phyloP scores from a whole-genome alignment of 1,140 invertebrate species.

The Yoshiicerus persimilis region DNA sequence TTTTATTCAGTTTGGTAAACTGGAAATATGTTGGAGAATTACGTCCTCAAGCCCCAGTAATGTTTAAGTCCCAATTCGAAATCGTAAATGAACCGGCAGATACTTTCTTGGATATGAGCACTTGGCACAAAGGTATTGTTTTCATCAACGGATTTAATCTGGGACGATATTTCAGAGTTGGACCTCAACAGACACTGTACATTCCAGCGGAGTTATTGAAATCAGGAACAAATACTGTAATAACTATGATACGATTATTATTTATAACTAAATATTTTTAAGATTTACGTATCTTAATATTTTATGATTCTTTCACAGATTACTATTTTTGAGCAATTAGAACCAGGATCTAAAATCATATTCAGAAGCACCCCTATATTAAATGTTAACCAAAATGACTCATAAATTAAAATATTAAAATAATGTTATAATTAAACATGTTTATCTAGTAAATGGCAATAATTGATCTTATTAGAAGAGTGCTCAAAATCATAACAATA shows the following conservation, averaged over 20 bases:
- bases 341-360: slow-evolving; percentile 43
- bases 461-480: too few relatives aligned
- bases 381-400: too few relatives aligned
- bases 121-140: slow-evolving; percentile 62
- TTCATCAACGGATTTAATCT: slow-evolving; percentile 67
- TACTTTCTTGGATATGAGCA: slow-evolving; percentile 54
- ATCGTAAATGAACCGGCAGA: slow-evolving; percentile 49
- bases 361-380: slow-evolving; percentile 48
- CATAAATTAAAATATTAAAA: too few relatives aligned
- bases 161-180: slow-evolving; percentile 61
- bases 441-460: too few relatives aligned
- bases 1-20: slow-evolving; percentile 30
- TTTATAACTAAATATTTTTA: neutral
- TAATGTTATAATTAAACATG: too few relatives aligned
- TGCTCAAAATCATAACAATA: too few relatives aligned
- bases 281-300: too few relatives aligned
- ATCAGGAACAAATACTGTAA: slow-evolving; percentile 58
- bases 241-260: neutral
- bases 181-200: slow-evolving; percentile 63
- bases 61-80: slow-evolving; percentile 51
- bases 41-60: slow-evolving; percentile 45
- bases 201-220: slow-evolving; percentile 61
- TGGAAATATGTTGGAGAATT: slow-evolving; percentile 21
- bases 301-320: slow-evolving; percentile 47
- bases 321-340: slow-evolving; percentile 51